phyloP scores from a whole-genome alignment of 2,113 vertebrate genomes.

The Eira barbara region DNA sequence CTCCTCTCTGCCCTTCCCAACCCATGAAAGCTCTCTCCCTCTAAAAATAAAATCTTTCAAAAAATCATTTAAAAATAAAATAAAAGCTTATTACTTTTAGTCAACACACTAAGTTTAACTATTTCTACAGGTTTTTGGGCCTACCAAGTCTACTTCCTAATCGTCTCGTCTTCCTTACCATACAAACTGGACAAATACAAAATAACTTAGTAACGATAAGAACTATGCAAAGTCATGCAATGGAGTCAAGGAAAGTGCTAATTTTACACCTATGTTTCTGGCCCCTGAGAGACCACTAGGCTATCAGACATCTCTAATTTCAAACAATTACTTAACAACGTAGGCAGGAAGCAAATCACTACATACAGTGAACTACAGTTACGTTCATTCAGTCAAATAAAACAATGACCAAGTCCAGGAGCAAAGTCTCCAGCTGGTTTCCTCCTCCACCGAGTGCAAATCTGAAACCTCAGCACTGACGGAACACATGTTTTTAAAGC shows the following conservation, averaged over 20 bases:
- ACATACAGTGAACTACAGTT: background rate
- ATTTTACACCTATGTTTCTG: background rate
- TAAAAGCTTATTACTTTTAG: background rate
- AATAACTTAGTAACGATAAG: background rate
- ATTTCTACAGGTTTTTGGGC: background rate
- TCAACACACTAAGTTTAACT: background rate
- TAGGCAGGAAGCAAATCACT: background rate
- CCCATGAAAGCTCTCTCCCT: background rate
- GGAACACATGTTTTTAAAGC: background rate
- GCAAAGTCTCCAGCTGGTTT: background rate
- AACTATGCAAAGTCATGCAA: background rate
- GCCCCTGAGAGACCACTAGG: background rate
- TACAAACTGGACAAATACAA: background rate
- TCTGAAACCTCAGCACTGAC: background rate
- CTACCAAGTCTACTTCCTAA: background rate
- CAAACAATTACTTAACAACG: background rate
- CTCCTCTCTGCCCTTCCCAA: too few species aligned
- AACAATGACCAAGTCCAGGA: background rate
- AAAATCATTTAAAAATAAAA: too few species aligned
- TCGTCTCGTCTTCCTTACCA: background rate
- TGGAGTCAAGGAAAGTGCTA: background rate
- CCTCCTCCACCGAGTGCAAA: background rate
- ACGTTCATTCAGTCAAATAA: background rate
- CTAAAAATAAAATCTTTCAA: too few species aligned
- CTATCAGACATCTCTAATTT: background rate